Percentiles rank a stretch among this genome's conserved stretches.
Evolutionary conservation across 2,888 invertebrate genomes (phyloP).

Genomic region (Entomobrya multifasciata): DNA sequence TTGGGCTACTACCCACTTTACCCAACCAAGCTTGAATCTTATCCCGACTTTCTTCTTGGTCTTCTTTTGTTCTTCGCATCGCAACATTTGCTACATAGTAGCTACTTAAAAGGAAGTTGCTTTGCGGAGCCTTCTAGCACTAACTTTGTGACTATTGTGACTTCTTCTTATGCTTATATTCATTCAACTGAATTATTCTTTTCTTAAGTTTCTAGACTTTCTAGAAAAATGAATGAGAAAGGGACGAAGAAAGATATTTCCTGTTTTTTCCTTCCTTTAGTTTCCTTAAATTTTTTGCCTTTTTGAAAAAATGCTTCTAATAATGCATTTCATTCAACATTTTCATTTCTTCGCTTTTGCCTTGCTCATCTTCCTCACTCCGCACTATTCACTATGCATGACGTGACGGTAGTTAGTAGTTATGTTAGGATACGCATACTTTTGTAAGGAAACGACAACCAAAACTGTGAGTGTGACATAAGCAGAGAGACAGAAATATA

Average conservation of each 20-base stretch:
- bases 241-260: slow-evolving; percentile 49
- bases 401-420: slow-evolving; percentile 14
- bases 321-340: slow-evolving; percentile 39
- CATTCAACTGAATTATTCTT: slow-evolving; percentile 62
- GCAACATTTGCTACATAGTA: too few relatives aligned
- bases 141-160: slow-evolving; percentile 8
- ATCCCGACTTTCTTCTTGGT: slow-evolving; percentile 43
- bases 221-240: background rate
- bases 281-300: slow-evolving; percentile 37
- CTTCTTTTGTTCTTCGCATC: background rate
- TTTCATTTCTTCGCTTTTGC: slow-evolving; percentile 14
- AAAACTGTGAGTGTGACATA: background rate
- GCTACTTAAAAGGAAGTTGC: too few relatives aligned
- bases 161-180: slow-evolving; percentile 19
- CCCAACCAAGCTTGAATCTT: slow-evolving; percentile 45
- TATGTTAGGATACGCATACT: slow-evolving; percentile 17
- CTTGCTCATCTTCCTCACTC: background rate
- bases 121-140: background rate
- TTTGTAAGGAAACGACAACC: background rate
- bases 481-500: background rate
- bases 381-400: slow-evolving; percentile 27
- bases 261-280: too few relatives aligned
- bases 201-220: slow-evolving; percentile 41
- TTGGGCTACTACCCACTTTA: slow-evolving; percentile 53
- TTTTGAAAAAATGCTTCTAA: slow-evolving; percentile 38